phyloP scores from a whole-genome alignment of 23 tunicate genomes.

The Clavelina lepadiformis region DNA sequence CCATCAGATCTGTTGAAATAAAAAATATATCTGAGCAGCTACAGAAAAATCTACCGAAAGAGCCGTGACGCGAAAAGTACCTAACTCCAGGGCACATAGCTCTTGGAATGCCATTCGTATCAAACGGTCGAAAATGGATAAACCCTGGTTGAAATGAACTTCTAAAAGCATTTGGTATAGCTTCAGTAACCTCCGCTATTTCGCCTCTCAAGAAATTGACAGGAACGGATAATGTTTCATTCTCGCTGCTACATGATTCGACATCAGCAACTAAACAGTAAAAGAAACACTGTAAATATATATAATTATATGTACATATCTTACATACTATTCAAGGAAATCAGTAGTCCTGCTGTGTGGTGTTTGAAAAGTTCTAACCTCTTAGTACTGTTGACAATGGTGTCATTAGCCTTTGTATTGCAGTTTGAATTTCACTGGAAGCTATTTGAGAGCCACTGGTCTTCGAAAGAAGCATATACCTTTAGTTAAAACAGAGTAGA shows the following conservation, averaged over 20 bases:
- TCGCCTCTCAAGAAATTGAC: not conserved
- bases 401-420: too few species aligned
- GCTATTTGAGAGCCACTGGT: too few species aligned
- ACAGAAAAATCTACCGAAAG: too few species aligned
- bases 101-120: not conserved
- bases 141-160: constrained; percentile 2
- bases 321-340: too few species aligned
- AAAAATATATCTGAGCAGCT: not conserved
- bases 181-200: too few species aligned
- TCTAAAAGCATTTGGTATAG: not conserved
- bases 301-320: too few species aligned
- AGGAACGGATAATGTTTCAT: not conserved
- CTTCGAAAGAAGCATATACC: too few species aligned
- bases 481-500: too few species aligned
- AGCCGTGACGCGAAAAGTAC: not conserved
- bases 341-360: too few species aligned
- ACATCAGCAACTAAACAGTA: not conserved
- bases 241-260: constrained; percentile 3
- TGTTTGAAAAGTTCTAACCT: too few species aligned
- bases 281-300: not conserved
- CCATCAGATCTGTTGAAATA: not conserved
- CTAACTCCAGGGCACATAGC: constrained; percentile 25
- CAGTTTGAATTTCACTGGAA: too few species aligned
- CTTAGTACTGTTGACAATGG: too few species aligned
- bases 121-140: constrained; percentile 14